phyloP scores from a whole-genome alignment of 2,113 vertebrate species.

The Hyperopisus bebe region DNA sequence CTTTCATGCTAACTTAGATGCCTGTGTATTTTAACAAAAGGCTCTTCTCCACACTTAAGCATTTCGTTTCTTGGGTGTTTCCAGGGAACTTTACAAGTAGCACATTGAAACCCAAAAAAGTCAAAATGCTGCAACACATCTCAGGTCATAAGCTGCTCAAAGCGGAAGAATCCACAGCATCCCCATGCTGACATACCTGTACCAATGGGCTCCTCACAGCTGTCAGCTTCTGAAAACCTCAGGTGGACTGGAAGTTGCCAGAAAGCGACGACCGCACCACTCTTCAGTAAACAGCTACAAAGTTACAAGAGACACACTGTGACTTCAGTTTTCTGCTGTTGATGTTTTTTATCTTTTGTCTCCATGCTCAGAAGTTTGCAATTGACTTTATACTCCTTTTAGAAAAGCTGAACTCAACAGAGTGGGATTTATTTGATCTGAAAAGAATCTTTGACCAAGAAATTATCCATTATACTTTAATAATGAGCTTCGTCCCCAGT shows the following conservation, averaged over 20 bases:
- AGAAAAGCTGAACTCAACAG: neutral
- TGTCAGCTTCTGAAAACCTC: neutral
- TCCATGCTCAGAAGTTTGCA: neutral
- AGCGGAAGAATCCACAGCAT: neutral
- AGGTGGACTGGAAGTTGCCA: neutral
- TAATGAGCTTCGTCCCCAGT: neutral
- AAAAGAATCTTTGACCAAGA: slow-evolving; percentile 6
- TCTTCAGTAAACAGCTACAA: neutral
- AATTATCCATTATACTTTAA: slow-evolving; percentile 6
- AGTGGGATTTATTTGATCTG: neutral
- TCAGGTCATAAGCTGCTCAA: neutral
- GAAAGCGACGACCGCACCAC: neutral
- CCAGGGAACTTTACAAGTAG: neutral
- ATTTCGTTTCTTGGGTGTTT: neutral
- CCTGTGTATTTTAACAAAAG: neutral
- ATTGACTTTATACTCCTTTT: neutral
- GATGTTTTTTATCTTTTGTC: neutral
- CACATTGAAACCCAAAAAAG: neutral
- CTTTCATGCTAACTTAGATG: neutral
- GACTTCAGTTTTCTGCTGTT: neutral
- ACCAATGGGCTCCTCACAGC: neutral
- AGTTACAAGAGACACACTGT: neutral
- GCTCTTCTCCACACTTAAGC: neutral
- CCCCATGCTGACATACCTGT: neutral
- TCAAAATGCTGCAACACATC: neutral